A percentile compares a stretch with the other conserved stretches of the same genome.
phyloP scores from a whole-genome alignment of 2,113 vertebrate species.

The Macrotis lagotis region DNA sequence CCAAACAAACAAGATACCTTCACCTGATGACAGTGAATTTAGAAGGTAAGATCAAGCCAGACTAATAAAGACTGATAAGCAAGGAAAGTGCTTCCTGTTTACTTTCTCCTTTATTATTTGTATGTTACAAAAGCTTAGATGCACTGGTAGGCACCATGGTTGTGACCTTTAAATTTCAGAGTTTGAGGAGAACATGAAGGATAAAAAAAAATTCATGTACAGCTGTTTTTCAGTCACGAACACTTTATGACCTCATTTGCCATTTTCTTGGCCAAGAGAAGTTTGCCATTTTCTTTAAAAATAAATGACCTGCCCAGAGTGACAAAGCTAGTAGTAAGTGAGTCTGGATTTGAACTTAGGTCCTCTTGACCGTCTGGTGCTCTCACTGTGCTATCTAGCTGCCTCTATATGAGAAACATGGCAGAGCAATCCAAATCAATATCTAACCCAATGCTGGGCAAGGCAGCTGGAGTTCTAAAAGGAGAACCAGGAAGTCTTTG shows the following conservation, averaged over 20 bases:
- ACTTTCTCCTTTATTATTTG: constrained; percentile 25
- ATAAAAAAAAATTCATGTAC: background rate
- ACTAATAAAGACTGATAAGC: background rate
- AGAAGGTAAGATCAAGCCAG: background rate
- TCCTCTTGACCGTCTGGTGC: no score
- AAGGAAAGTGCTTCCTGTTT: background rate
- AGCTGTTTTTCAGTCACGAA: no score
- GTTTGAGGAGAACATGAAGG: constrained; percentile 27
- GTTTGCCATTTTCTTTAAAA: background rate
- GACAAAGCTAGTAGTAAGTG: background rate
- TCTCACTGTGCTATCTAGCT: background rate
- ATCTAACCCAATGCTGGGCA: background rate
- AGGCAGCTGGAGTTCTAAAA: background rate
- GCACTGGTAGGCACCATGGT: constrained; percentile 27
- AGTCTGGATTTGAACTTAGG: background rate
- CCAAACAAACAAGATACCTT: constrained; percentile 23
- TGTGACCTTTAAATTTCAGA: constrained; percentile 27
- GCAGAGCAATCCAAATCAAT: background rate
- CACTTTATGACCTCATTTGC: background rate
- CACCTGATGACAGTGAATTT: background rate
- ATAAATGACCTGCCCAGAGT: background rate
- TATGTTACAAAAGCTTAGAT: background rate
- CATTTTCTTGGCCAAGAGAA: background rate
- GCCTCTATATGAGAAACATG: background rate
- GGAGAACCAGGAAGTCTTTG: background rate